Conservation (phyloP, 2,113 vertebrate genomes). For the Saguinus midas region DNA sequence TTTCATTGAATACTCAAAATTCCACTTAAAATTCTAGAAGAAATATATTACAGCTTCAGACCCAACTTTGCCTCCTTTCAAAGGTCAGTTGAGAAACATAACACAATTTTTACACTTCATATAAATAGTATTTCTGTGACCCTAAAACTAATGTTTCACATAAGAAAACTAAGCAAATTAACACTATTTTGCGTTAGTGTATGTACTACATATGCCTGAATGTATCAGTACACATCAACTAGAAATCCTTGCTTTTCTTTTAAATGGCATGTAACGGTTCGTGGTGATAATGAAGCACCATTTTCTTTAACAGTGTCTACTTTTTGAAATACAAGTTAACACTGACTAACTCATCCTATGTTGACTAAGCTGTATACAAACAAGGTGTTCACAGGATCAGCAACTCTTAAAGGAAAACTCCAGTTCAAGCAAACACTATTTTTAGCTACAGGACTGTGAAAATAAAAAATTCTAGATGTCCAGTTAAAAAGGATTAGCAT, state of each 20-base stretch:
- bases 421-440: neutral
- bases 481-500: neutral
- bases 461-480: conserved; percentile 22
- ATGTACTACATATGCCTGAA: neutral
- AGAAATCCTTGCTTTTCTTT: neutral
- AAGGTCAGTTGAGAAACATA: neutral
- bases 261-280: neutral
- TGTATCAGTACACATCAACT: neutral
- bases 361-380: neutral
- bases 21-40: neutral
- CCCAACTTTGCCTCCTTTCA: neutral
- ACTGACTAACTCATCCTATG: neutral
- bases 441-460: neutral
- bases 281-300: neutral
- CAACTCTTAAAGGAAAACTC: neutral
- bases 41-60: neutral
- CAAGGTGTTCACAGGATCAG: neutral
- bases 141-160: neutral
- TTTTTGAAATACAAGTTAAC: conserved; percentile 14
- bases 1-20: neutral
- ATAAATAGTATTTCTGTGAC: neutral
- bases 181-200: neutral
- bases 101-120: neutral
- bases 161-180: neutral
- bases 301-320: neutral